Conservation (phyloP, 2,113 vertebrate genomes). For the Notothenia rossii region DNA sequence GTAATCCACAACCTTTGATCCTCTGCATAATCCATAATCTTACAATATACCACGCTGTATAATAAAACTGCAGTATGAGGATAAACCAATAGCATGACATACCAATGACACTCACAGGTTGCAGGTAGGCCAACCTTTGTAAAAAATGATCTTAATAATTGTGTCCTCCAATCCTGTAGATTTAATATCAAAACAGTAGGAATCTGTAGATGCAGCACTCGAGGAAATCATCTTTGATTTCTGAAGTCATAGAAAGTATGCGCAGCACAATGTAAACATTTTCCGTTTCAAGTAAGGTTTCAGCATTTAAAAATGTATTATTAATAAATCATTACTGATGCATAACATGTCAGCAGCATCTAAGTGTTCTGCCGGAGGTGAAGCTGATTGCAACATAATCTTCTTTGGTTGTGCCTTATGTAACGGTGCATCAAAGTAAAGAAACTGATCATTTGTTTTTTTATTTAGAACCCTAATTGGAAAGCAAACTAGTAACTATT, state of each 20-base stretch:
- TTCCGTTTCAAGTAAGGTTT: background rate
- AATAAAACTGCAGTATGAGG: slow-evolving; percentile 15
- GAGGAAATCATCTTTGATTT: background rate
- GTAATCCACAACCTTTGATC: slow-evolving; percentile 62
- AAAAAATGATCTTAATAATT: too few relatives aligned
- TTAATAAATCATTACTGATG: background rate
- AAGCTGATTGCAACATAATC: background rate
- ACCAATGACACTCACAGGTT: slow-evolving; percentile 21
- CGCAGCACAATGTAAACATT: background rate
- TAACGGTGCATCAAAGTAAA: background rate
- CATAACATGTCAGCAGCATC: background rate
- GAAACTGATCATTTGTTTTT: background rate
- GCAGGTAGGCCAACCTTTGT: background rate
- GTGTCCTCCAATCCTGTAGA: too few relatives aligned
- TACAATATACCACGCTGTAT: slow-evolving; percentile 34
- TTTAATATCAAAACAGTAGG: background rate
- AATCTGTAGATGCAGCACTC: background rate
- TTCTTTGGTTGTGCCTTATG: background rate
- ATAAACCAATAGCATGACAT: slow-evolving; percentile 29
- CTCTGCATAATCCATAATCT: slow-evolving; percentile 53
- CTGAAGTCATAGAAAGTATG: background rate
- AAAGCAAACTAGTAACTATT: background rate
- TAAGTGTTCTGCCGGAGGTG: background rate
- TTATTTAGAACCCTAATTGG: too few relatives aligned
- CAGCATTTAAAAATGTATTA: background rate